Conservation (phyloP, 2,797 vertebrate genomes). For the Falco novaeseelandiae region DNA sequence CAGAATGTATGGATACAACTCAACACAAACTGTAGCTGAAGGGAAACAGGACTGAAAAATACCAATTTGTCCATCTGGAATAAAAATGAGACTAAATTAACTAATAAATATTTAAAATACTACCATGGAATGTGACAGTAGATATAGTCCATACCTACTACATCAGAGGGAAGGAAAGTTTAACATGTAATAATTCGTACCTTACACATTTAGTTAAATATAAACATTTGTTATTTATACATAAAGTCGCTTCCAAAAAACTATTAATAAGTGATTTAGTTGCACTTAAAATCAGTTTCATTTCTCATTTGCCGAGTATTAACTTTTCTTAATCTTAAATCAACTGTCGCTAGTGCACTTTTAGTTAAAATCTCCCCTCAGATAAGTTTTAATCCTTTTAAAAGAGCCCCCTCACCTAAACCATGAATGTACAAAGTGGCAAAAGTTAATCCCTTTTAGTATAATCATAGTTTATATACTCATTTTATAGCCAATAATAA, state of each 20-base stretch:
- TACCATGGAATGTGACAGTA: conserved; percentile 81
- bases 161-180: conserved; percentile 73
- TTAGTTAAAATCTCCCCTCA: conserved; percentile 83
- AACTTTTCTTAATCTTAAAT: conserved; percentile 80
- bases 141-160: conserved; percentile 75
- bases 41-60: conserved; percentile 76
- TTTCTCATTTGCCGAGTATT: conserved; percentile 75
- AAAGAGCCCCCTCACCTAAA: conserved; percentile 88
- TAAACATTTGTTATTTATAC: conserved; percentile 89
- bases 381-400: conserved; percentile 84
- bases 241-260: conserved; percentile 84
- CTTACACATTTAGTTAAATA: conserved; percentile 87
- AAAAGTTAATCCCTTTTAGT: conserved; percentile 91
- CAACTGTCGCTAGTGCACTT: conserved; percentile 77
- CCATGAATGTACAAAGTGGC: conserved; percentile 86
- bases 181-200: conserved; percentile 81
- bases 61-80: conserved; percentile 76
- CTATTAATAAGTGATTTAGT: conserved; percentile 85
- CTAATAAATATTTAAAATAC: conserved; percentile 80
- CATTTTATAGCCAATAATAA: conserved; percentile 78
- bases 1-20: conserved; percentile 81
- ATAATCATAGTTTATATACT: conserved; percentile 85
- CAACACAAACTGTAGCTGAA: conserved; percentile 78
- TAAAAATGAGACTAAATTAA: conserved; percentile 77
- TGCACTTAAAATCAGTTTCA: conserved; percentile 79